These are phyloP conservation scores for Spisula subtruncata DNA, from an alignment of 2,888 invertebrate species.

Conservation along the genomic window DNA sequence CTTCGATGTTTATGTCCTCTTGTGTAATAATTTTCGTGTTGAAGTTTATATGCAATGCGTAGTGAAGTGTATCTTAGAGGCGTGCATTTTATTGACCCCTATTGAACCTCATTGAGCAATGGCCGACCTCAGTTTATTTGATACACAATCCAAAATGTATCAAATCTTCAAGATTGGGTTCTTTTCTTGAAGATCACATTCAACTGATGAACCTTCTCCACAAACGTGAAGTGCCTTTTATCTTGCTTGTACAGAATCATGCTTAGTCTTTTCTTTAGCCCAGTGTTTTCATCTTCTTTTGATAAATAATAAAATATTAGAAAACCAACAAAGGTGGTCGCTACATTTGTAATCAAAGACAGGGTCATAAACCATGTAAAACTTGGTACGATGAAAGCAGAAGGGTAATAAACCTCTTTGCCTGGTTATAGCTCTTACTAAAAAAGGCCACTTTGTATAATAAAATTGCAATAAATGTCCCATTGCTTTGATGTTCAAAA, in stretches of 20 bases:
- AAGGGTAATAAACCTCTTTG: conserved; percentile 51
- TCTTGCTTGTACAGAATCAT: neutral
- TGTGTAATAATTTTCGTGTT: neutral
- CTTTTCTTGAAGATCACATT: neutral
- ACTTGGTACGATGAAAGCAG: conserved; percentile 54
- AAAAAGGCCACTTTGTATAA: conserved; percentile 49
- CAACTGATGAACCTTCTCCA: neutral
- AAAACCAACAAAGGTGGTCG: conserved; percentile 49
- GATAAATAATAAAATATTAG: conserved; percentile 29
- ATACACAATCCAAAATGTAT: conserved; percentile 47
- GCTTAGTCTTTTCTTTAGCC: neutral
- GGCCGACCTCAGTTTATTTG: conserved; percentile 46
- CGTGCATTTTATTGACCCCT: conserved; percentile 16
- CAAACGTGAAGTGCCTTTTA: neutral
- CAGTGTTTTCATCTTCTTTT: conserved; percentile 37
- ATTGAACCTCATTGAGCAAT: conserved; percentile 37
- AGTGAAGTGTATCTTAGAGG: conserved; percentile 1
- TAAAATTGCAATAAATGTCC: conserved; percentile 63
- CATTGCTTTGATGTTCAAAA: conserved; percentile 57
- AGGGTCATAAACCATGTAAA: conserved; percentile 61
- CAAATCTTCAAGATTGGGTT: neutral
- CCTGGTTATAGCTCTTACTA: conserved; percentile 52
- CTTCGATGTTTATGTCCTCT: neutral
- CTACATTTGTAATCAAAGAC: conserved; percentile 53
- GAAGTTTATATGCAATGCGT: neutral